Evolutionary conservation across 1,140 invertebrate genomes (phyloP).

Genomic region (Phortica variegata): DNA sequence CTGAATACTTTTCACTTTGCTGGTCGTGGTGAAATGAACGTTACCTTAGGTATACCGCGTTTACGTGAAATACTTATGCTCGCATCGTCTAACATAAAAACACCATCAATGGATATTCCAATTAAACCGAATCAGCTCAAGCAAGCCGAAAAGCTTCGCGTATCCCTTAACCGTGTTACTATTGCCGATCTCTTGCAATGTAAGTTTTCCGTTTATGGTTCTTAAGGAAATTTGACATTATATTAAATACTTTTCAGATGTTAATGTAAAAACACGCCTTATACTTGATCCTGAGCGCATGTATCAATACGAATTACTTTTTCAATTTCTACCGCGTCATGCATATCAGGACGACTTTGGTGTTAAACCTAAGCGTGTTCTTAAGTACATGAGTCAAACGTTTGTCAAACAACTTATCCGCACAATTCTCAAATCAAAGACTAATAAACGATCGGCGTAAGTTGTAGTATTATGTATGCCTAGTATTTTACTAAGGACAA

Average conservation of each 20-base stretch:
- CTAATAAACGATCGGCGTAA: conserved; percentile 43
- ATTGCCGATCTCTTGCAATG: conserved; percentile 77
- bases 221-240: neutral
- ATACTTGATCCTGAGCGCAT: conserved; percentile 60
- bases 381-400: conserved; percentile 67
- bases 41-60: conserved; percentile 95
- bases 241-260: conserved; percentile 19
- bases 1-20: conserved; percentile 99
- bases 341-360: conserved; percentile 72
- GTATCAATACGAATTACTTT: conserved; percentile 63
- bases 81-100: conserved; percentile 88
- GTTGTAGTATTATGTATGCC: neutral
- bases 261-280: conserved; percentile 68
- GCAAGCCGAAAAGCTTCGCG: conserved; percentile 68
- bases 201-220: no score
- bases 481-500: neutral
- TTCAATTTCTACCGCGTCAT: conserved; percentile 72
- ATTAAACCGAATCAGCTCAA: conserved; percentile 65
- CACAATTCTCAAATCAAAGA: conserved; percentile 60
- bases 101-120: conserved; percentile 94
- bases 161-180: conserved; percentile 74
- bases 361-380: conserved; percentile 69
- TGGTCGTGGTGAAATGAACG: conserved; percentile 99
- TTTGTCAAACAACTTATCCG: conserved; percentile 68
- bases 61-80: conserved; percentile 97